Percentiles rank a stretch among this genome's conserved stretches.
These are phyloP conservation scores for Nomada goodeniana DNA, from an alignment of 2,888 invertebrate species.

Conservation along the genomic window DNA sequence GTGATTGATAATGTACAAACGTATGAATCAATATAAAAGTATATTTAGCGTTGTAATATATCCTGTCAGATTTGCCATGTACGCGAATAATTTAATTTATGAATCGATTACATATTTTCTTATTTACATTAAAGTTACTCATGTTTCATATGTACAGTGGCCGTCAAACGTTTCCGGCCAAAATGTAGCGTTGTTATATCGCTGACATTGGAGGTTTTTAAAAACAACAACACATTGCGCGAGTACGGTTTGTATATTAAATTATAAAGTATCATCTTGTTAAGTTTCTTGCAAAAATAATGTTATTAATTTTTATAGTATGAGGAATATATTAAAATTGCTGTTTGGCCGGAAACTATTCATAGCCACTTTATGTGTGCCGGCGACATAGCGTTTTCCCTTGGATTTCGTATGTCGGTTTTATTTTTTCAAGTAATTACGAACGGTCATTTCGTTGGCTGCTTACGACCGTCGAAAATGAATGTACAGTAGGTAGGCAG, in stretches of 20 bases:
- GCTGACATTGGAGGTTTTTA: too few species aligned
- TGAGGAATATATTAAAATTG: background rate
- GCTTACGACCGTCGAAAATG: conserved; percentile 15
- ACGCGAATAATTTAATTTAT: background rate
- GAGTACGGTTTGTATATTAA: too few species aligned
- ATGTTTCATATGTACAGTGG: too few species aligned
- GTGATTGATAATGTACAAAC: conserved; percentile 16
- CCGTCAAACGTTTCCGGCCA: too few species aligned
- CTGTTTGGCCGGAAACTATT: background rate
- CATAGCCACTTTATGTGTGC: background rate
- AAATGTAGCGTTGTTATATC: too few species aligned
- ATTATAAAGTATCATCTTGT: too few species aligned
- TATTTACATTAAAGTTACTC: background rate
- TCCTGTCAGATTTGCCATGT: background rate
- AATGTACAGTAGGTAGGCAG: background rate
- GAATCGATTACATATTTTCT: background rate
- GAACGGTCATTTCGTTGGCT: background rate
- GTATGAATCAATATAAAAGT: background rate
- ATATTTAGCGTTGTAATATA: background rate
- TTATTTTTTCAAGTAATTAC: background rate
- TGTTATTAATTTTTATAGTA: background rate
- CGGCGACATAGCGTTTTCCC: background rate
- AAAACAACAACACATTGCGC: too few species aligned
- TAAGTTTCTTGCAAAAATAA: background rate
- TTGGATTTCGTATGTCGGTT: background rate